Conservation (phyloP, 2,797 vertebrate species). For the Perodicticus potto region DNA sequence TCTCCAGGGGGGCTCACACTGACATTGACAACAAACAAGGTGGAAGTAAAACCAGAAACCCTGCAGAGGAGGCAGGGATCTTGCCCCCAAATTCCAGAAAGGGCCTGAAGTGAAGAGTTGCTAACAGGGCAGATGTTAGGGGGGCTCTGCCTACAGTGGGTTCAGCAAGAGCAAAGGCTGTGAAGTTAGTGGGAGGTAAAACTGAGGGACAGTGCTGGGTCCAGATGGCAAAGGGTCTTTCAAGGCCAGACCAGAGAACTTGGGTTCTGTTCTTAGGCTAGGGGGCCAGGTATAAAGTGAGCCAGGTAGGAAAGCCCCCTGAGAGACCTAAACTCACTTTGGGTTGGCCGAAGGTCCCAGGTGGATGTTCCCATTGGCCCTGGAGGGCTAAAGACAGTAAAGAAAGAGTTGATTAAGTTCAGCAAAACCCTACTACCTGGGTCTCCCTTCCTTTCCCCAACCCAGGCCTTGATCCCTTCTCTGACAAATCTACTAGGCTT, state of each 20-base stretch:
- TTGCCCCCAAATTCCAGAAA: background rate
- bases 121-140: background rate
- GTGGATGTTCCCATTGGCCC: conserved; percentile 93
- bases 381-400: conserved; percentile 85
- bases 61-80: background rate
- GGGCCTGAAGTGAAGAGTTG: background rate
- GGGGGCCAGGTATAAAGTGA: background rate
- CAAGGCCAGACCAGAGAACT: background rate
- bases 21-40: background rate
- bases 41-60: background rate
- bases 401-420: conserved; percentile 29
- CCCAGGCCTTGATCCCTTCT: background rate
- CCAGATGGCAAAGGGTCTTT: background rate
- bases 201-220: background rate
- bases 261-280: conserved; percentile 19
- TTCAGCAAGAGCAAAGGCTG: background rate
- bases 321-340: conserved; percentile 92
- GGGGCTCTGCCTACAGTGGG: background rate
- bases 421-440: background rate
- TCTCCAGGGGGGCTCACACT: background rate
- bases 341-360: conserved; percentile 97
- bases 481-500: background rate
- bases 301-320: background rate
- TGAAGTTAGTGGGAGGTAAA: background rate
- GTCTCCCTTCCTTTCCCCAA: background rate